phyloP scores from a whole-genome alignment of 2,113 vertebrate species.

The zebrafish (Danio rerio) region DNA sequence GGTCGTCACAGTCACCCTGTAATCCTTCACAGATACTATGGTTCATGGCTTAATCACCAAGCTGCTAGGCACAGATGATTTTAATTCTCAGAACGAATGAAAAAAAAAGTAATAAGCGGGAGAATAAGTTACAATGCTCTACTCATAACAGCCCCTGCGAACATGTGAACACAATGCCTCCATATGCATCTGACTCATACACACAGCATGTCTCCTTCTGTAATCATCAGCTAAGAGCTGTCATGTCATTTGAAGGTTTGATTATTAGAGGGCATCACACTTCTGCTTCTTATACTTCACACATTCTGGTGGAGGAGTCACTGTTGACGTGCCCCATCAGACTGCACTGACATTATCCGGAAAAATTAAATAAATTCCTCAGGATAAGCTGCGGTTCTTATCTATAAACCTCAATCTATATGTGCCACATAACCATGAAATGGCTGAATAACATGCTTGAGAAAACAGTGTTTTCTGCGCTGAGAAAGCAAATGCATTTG shows the following conservation, averaged over 20 bases:
- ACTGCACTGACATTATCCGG: not conserved
- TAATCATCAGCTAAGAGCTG: conserved; percentile 27
- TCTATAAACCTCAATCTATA: not conserved
- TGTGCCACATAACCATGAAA: not conserved
- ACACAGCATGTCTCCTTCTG: not conserved
- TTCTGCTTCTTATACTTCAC: conserved; percentile 5
- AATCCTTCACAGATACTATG: conserved; percentile 11
- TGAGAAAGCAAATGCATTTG: too few species aligned
- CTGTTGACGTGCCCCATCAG: not conserved
- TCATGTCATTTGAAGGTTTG: conserved; percentile 26
- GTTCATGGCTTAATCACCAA: not conserved
- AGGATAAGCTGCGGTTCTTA: not conserved
- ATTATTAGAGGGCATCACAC: conserved; percentile 32
- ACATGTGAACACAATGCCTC: conserved; percentile 7
- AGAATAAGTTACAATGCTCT: not conserved
- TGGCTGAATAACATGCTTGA: not conserved
- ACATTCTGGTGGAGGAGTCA: not conserved
- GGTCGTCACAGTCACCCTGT: not conserved
- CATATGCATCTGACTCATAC: conserved; percentile 25
- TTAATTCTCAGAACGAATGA: not conserved
- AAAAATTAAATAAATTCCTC: not conserved
- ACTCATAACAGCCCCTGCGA: not conserved
- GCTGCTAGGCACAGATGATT: not conserved
- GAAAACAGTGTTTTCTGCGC: not conserved
- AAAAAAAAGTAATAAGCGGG: not conserved